Evolutionary conservation across 2,888 invertebrate species (phyloP), one percentile per base, ranked within the genome.

Genomic region (Masnerella sp.): DNA sequence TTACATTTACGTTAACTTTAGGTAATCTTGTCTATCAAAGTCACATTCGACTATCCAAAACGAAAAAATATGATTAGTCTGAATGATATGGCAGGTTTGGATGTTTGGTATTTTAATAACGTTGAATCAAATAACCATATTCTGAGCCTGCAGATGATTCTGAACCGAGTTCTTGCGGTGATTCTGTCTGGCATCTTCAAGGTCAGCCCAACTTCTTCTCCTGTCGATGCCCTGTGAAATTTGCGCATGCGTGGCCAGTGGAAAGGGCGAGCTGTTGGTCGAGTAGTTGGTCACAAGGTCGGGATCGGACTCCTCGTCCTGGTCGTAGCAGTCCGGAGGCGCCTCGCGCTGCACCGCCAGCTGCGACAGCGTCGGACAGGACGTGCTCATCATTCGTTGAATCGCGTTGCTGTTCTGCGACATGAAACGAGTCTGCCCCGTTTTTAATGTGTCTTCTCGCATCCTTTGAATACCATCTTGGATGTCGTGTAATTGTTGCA

Each of bases 191-290:
- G 81, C 88, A 82, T 93, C 93, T 84, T 95, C 95, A 65, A 95
- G 89, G n/a, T 95, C 95, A 3, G 95, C 95, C 96, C 96, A 96
- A 77, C 95, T 95, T 84, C 95, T 92, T 78, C 96, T 90, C 71
- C 91, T 89, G 70, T 91, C 90, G 80, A 91, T 90, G 3, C 88
- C 86, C 77, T 91, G 88, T 68, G 89, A 88, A 85, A 79, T 82
- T 78, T 90, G 90, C 14, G 90, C 83, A 64, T 90, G 88, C 12
- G 64, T 56, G n/a, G 64, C 52, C 18, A 52, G n/a, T 25, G 87
- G 87, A 62, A 85, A 87, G n/a, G 89, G 89, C 8, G 89, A 89
- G 59, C 88, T 89, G 74, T 88, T 88, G 34, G 87, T 85, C 9
- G 88, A 88, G 78, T 88, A 91, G 89, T 78, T 88, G 86, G 82